Base-by-base conservation (phyloP, 2,797 vertebrate genomes). In the Rhinogobio ventralis region DNA sequence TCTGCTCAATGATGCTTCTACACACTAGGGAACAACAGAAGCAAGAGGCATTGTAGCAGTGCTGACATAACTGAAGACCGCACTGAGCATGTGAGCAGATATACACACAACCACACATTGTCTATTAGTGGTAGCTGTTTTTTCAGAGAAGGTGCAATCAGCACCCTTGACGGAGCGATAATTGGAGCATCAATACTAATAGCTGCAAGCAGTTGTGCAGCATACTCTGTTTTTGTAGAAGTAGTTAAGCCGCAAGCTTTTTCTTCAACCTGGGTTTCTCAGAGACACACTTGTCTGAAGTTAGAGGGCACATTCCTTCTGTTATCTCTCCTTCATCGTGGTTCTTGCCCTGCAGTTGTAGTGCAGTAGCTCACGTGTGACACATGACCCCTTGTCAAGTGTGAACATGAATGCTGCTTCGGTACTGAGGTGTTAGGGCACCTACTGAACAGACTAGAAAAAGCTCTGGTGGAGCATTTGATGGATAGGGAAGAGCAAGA, bases 1-100 rank as follows among this genome's bases (percentile, higher is more conserved):
- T 81, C 79, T 72, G 51, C 36, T 72, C 67, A 81, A 46, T 81
- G 79, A 81, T 71, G 67, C 79, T 30, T 72, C 36, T 57, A 57
- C n/a, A 69, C 79, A 71, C 79, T 28, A 72, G 79, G 67, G 51
- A 71, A 60, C 51, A 71, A 72, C 67, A 81, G 23, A 81, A 28
- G 33, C 49, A 69, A 69, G 15, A 81, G 33, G n/a, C 79, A 81
- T 45, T 45, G 36, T 72, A 60, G 67, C 68, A 81, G 55, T 15
- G 39, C n/a, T 53, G 49, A 33, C 72, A 33, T 53, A 20, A 81
- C 67, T 19, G 7, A 71, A 71, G 51, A 57, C n/a, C 36, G 45
- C 51, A 55, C 79, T 57, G 36, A 30, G 51, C n/a, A 55, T 30
- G 46, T 69, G 20, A 81, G 42, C 66, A 60, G 67, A 81, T 42